These are phyloP conservation scores for Alethe diademata DNA, from an alignment of 2,113 vertebrate genomes.

Conservation along the genomic window DNA sequence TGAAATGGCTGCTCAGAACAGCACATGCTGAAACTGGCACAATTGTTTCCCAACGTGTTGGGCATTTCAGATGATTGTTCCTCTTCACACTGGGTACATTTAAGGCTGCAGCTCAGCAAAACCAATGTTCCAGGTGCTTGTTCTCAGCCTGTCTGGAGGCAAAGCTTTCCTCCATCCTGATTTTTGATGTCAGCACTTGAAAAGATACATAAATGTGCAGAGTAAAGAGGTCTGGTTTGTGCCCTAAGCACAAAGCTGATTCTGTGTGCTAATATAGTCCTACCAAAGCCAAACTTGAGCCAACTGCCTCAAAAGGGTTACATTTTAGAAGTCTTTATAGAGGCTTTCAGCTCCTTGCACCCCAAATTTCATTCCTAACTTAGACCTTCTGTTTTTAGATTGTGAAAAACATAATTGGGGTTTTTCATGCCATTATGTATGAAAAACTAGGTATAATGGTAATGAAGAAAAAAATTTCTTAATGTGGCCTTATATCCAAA, in stretches of 20 bases:
- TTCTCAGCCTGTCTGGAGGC: background rate
- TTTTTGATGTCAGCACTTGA: background rate
- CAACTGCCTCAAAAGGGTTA: background rate
- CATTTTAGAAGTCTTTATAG: background rate
- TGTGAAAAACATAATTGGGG: background rate
- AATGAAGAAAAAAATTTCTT: background rate
- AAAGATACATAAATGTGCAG: accelerated
- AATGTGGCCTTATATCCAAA: background rate
- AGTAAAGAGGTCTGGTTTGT: background rate
- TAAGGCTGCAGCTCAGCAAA: background rate
- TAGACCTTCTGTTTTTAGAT: background rate
- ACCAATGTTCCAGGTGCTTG: background rate
- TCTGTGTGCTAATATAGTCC: background rate
- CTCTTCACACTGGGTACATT: background rate
- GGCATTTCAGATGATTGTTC: background rate
- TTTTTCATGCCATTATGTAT: background rate
- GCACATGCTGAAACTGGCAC: background rate
- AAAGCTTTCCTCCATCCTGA: background rate
- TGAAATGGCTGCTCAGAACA: background rate
- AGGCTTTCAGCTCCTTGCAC: background rate
- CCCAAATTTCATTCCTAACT: background rate
- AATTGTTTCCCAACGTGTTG: accelerated
- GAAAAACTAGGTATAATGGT: background rate
- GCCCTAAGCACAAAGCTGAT: background rate
- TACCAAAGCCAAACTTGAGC: background rate